Evolutionary conservation across 1,140 invertebrate genomes (phyloP), one percentile per base, ranked within the genome.

Genomic region (Microplitis mediator): DNA sequence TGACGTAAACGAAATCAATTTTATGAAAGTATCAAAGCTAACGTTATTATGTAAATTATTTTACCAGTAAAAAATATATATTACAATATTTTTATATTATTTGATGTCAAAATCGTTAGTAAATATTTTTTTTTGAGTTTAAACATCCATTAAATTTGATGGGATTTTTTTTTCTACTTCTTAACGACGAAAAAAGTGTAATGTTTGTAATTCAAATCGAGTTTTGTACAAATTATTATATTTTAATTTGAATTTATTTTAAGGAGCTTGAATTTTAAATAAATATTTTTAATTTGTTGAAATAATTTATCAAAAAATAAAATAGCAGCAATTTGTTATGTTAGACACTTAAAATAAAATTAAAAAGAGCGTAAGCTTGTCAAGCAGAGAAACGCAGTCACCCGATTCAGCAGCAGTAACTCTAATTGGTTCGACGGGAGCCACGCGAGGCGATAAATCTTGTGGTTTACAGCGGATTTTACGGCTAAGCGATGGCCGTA

Each of bases 381-480:
- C 14, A 58, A 58, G 56, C 23, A 23, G n/a, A 61, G 14, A n/a
- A 34, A 45, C 14, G 16, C 61, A 34, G 50, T 58, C 32, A 50
- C 35, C 54, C 34, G 56, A 66, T 64, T 66, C 51, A 54, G 61
- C 56, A 54, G 66, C 68, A 71, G 63, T 72, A 75, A 72, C 69
- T 65, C 69, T 75, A 75, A 75, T 75, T 75, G 74, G 74, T 75
- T 75, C 74, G 74, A 75, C 74, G 74, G 74, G 69, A 52, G 69
- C 70, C 74, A 75, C 74, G 66, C 74, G 70, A 75, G 39, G 69
- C 74, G 66, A 75, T 75, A 75, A 75, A 75, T 75, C 66, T 69
- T 62, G 69, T n/a, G 56, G n/a, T 60, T 75, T 75, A 64, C 69
- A 67, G 45, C 70, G 65, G 69, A 67, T 60, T 62, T 75, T 71